These are phyloP conservation scores for Agrochola litura DNA, from an alignment of 2,888 invertebrate genomes.

Conservation along the genomic window DNA sequence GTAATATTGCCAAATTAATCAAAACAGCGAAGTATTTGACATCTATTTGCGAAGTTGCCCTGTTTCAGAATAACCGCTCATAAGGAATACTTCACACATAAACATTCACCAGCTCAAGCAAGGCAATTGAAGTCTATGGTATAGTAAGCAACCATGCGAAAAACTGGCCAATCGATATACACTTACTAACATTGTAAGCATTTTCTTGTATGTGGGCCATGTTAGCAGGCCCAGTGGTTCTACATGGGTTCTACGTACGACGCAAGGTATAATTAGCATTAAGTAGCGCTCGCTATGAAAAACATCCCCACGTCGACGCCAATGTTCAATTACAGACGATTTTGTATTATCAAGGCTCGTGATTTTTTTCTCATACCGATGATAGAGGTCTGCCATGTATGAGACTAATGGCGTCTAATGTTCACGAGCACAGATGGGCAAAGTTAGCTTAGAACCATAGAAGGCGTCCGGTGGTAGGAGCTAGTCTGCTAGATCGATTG, in stretches of 20 bases:
- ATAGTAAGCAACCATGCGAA: conserved; percentile 34
- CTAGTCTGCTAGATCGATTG: not conserved
- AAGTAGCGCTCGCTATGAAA: conserved; percentile 57
- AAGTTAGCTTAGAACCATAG: not conserved
- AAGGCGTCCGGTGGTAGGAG: not conserved
- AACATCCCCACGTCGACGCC: conserved; percentile 59
- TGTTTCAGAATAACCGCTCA: too few relatives aligned
- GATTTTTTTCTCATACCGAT: conserved; percentile 26
- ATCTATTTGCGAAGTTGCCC: too few relatives aligned
- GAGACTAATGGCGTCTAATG: not conserved
- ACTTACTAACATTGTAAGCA: conserved; percentile 37
- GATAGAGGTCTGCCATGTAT: not conserved
- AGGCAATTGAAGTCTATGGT: conserved; percentile 19
- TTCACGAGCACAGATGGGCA: not conserved
- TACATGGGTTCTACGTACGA: conserved; percentile 40
- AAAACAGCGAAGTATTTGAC: too few relatives aligned
- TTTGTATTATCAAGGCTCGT: conserved; percentile 52
- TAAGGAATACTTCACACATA: not conserved
- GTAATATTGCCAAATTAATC: too few relatives aligned
- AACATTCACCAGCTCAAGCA: conserved; percentile 12
- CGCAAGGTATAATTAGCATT: conserved; percentile 45
- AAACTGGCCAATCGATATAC: conserved; percentile 50
- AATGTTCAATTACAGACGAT: conserved; percentile 61
- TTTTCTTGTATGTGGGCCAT: conserved; percentile 62
- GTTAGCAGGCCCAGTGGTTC: conserved; percentile 36